Conservation (phyloP, 2,888 invertebrate genomes). For the Nomada flava region DNA sequence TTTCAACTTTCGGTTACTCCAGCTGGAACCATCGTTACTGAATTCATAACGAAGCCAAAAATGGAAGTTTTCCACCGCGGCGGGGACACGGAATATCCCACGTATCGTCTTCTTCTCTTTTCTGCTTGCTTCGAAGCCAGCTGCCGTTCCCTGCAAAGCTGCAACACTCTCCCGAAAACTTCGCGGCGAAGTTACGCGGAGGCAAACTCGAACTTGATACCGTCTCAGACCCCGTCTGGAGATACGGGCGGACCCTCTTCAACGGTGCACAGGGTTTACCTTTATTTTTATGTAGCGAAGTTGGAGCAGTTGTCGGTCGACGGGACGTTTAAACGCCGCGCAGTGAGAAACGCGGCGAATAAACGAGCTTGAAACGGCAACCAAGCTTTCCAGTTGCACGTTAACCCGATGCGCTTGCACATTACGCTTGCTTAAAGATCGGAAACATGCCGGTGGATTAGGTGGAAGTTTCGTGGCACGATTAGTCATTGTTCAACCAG, state of each 20-base stretch:
- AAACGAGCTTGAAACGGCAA: slow-evolving; percentile 26
- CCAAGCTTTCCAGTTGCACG: slow-evolving; percentile 14
- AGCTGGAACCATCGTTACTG: neutral
- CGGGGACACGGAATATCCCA: neutral
- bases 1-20: no score
- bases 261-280: slow-evolving; percentile 57
- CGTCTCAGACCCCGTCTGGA: slow-evolving; percentile 26
- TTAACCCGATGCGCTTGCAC: slow-evolving; percentile 32
- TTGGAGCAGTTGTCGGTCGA: slow-evolving; percentile 43
- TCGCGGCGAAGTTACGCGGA: slow-evolving; percentile 66
- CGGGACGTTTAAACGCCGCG: slow-evolving; percentile 51
- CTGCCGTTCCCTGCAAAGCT: slow-evolving; percentile 52
- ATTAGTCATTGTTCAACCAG: neutral
- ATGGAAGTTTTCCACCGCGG: neutral
- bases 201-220: slow-evolving; percentile 68
- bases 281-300: slow-evolving; percentile 73
- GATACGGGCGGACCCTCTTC: slow-evolving; percentile 55
- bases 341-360: slow-evolving; percentile 22
- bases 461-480: no score
- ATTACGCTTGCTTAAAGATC: slow-evolving; percentile 17
- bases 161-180: slow-evolving; percentile 55
- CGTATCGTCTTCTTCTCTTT: slow-evolving; percentile 20
- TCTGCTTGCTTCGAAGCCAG: slow-evolving; percentile 47
- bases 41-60: neutral
- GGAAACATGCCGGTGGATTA: neutral